Evolutionary conservation across 1,140 invertebrate genomes (phyloP).

Genomic region (Epicauta chinensis): DNA sequence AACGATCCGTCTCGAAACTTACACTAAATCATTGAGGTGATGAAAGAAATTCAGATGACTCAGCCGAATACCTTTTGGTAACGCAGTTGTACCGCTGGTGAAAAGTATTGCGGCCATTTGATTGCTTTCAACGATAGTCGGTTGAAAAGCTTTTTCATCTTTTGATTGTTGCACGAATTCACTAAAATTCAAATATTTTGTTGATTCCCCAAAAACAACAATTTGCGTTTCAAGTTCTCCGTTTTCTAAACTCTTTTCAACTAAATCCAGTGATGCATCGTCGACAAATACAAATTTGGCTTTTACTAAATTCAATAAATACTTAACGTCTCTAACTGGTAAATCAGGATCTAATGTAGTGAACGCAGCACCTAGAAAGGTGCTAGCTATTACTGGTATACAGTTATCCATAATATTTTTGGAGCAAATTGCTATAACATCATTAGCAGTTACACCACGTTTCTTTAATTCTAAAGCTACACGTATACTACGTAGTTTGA

Average conservation of each 20-base stretch:
- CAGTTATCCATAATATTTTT: slow-evolving; percentile 46
- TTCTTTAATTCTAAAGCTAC: slow-evolving; percentile 44
- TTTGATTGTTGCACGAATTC: slow-evolving; percentile 5
- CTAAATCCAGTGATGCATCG: slow-evolving; percentile 5
- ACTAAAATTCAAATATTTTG: slow-evolving; percentile 10
- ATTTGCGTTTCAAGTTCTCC: slow-evolving; percentile 8
- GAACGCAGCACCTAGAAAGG: slow-evolving; percentile 41
- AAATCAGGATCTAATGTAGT: slow-evolving; percentile 11
- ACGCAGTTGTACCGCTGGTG: slow-evolving; percentile 71
- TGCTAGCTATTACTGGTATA: slow-evolving; percentile 44
- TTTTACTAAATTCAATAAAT: slow-evolving; percentile 9
- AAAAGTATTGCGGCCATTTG: slow-evolving; percentile 44
- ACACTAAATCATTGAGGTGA: background rate
- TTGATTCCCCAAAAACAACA: slow-evolving; percentile 19
- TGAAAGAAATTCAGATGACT: slow-evolving; percentile 3
- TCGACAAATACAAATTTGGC: slow-evolving; percentile 19
- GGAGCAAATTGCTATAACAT: slow-evolving; percentile 43
- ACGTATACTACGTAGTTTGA: slow-evolving; percentile 39
- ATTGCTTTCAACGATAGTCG: slow-evolving; percentile 6
- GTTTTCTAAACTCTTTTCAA: slow-evolving; percentile 11
- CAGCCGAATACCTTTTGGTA: slow-evolving; percentile 56
- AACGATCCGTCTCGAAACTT: too few relatives aligned
- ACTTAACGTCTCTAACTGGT: slow-evolving; percentile 2
- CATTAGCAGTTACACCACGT: slow-evolving; percentile 43
- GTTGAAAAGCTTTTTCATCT: slow-evolving; percentile 18